A percentile compares a stretch with the other conserved stretches of the same genome.
Conservation (phyloP, 2,113 vertebrate species). For the Mastomys natalensis region DNA sequence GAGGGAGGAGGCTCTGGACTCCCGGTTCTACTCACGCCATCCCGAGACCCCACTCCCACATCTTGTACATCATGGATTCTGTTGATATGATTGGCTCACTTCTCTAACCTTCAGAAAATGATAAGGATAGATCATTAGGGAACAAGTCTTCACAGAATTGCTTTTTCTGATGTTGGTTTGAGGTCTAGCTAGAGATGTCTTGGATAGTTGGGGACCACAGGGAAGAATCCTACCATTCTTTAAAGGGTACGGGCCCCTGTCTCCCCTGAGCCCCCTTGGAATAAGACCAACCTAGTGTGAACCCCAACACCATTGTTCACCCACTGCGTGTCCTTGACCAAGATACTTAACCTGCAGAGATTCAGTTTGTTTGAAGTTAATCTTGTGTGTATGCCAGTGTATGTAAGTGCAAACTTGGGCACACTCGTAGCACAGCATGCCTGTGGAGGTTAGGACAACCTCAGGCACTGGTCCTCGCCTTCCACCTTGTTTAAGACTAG, state of each 20-base stretch:
- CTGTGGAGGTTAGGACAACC: not conserved
- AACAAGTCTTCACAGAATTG: not conserved
- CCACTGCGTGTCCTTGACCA: not conserved
- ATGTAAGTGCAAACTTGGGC: not conserved
- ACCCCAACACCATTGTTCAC: not conserved
- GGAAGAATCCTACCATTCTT: not conserved
- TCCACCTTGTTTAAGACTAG: not conserved
- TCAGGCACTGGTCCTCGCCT: not conserved
- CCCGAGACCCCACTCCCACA: not conserved
- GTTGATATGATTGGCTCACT: not conserved
- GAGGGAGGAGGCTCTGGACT: not conserved
- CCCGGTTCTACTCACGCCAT: not conserved
- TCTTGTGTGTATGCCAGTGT: not conserved
- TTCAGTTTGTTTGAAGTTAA: not conserved
- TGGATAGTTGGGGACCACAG: not conserved
- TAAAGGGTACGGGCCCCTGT: not conserved
- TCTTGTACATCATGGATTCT: not conserved
- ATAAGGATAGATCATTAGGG: not conserved
- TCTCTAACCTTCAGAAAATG: constrained; percentile 49
- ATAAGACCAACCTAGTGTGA: not conserved
- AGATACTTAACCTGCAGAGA: not conserved
- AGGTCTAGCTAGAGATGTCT: not conserved
- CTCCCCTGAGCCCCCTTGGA: not conserved
- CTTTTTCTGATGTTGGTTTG: not conserved
- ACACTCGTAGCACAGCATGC: not conserved